These are phyloP conservation scores for Tricholauxania praeusta DNA, from an alignment of 2,888 invertebrate species.

Conservation along the genomic window DNA sequence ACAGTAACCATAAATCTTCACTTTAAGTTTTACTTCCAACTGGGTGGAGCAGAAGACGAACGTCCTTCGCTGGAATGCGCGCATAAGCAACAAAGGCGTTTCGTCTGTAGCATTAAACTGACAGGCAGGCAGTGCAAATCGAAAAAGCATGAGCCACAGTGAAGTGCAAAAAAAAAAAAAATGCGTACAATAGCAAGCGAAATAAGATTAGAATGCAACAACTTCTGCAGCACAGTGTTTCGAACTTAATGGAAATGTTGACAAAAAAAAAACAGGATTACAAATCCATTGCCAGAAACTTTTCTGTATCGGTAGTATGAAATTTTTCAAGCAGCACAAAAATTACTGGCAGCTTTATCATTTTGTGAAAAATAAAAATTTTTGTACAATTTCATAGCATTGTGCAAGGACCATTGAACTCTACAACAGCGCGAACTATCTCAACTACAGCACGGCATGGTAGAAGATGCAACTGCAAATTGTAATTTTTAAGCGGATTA, in stretches of 20 bases:
- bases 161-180: too few relatives aligned
- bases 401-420: background rate
- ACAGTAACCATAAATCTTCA: background rate
- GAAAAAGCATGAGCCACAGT: too few relatives aligned
- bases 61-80: conserved; percentile 37
- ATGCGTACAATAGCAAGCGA: too few relatives aligned
- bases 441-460: background rate
- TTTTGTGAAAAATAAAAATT: background rate
- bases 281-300: background rate
- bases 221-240: too few relatives aligned
- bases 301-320: too few relatives aligned
- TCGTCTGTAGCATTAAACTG: too few relatives aligned
- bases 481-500: conserved; percentile 43
- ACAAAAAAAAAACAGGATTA: background rate
- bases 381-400: conserved; percentile 3
- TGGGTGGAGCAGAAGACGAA: background rate
- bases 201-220: too few relatives aligned
- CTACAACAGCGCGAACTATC: too few relatives aligned
- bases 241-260: too few relatives aligned
- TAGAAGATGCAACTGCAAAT: conserved; percentile 29
- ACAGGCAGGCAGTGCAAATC: too few relatives aligned
- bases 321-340: background rate
- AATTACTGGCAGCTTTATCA: background rate
- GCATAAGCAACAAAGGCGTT: background rate
- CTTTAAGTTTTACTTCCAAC: too few relatives aligned